Base-by-base conservation (phyloP, 2,113 vertebrate genomes). In the Noctilio leporinus region DNA sequence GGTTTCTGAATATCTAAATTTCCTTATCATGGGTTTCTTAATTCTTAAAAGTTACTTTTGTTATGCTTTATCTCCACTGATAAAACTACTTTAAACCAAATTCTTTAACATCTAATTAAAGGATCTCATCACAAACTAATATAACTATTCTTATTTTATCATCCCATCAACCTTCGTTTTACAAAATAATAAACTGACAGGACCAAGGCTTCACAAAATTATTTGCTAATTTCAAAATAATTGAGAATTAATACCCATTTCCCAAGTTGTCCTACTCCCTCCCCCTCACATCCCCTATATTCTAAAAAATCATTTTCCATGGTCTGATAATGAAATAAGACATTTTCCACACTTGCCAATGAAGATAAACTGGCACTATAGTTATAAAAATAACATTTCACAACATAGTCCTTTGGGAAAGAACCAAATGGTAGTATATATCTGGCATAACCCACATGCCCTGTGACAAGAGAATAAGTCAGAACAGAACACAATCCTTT, bases 251-350 rank as follows among this genome's bases (percentile, higher is more conserved):
- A 72, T 22, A 55, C 0, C 3, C 67, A 93, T 91, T 94, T 85
- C 33, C 84, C 20, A 92, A 83, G 20, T n/a, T 49, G 40, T 45
- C 22, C 47, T 20, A 76, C 15, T 26, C 17, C 12, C 26, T 45
- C 62, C 17, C 24, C 4, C 24, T 45, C 6, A 28, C 45, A 49
- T 28, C 38, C 20, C 10, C 22, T 40, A 9, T 35, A 59, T 62
- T 87, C 57, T 65, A 49, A 33, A 49, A 89, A 85, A 89, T 95
- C 88, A 92, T 38, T 93, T 93, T 89, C 33, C 47, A 94, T 80
- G 22, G 78, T 62, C 20, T 75, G 5, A 10, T 92, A 91, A 75
- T 57, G 90, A 81, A 95, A 51, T 76, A 81, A 51, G 59, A 70
- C n/a, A 80, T 62, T 75, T 86, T 88, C 45, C 78, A 86, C 11